Percentiles rank a stretch among this genome's conserved stretches.
phyloP scores from a whole-genome alignment of 2,888 invertebrate genomes.

The Xylota sylvarum region DNA sequence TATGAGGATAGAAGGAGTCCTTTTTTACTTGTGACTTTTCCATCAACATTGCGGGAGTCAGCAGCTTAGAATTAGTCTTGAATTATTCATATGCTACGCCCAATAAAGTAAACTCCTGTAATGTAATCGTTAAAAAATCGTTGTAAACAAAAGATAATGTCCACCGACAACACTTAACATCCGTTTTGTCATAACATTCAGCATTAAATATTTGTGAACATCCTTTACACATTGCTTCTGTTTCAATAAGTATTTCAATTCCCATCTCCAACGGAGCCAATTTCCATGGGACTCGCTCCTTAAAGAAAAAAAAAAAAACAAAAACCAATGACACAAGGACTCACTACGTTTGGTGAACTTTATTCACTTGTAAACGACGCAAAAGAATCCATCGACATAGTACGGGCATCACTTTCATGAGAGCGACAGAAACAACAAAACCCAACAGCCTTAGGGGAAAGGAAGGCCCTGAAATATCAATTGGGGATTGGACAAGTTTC shows the following conservation, averaged over 20 bases:
- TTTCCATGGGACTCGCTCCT: neutral
- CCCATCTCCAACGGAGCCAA: neutral
- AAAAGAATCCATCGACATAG: conserved; percentile 17
- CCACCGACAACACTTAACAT: neutral
- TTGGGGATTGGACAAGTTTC: conserved; percentile 41
- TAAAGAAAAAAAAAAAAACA: no score
- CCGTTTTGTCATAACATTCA: neutral
- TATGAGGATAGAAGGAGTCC: no score
- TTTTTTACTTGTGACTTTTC: no score
- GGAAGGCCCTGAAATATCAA: conserved; percentile 29
- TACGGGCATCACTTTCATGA: neutral
- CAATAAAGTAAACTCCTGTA: neutral
- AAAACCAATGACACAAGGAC: conserved; percentile 3
- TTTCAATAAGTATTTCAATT: neutral
- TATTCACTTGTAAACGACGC: conserved; percentile 2
- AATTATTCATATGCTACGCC: no score
- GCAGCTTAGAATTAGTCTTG: no score
- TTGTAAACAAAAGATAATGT: neutral
- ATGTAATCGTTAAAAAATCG: neutral
- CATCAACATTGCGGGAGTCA: no score
- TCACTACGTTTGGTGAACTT: neutral
- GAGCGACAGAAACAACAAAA: neutral
- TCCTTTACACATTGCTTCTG: neutral
- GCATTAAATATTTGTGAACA: conserved; percentile 28
- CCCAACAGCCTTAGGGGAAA: conserved; percentile 11